Base-by-base conservation (phyloP, 2,797 vertebrate genomes). In the Halcyon leucocephala region DNA sequence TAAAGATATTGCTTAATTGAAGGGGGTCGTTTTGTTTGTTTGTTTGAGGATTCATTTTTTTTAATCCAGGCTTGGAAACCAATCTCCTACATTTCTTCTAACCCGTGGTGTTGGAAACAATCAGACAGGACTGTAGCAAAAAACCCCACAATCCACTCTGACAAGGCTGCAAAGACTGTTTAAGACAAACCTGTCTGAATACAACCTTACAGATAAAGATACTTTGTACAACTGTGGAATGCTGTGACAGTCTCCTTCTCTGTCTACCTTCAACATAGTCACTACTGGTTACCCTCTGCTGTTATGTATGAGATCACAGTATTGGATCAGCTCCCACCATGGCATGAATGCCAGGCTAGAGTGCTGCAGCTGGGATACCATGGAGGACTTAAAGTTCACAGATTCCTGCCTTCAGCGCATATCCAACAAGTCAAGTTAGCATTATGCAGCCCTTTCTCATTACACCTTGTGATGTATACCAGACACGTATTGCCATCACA, bases 241-340 rank as follows among this genome's bases (percentile, higher is more conserved):
- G 6, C 22, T 60, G 17, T 14, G 20, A 44, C 37, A 64, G 55
- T 6, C 10, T 62, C 6, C 24, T 90, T 12, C 33, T 44, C 12
- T 14, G 19, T 31, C 7, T 24, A 24, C 33, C 42, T 65, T 69
- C 37, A 49, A 26, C 37, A 8, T 51, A 35, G 46, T 61, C 35
- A 42, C 22, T 65, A 4, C 17, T 55, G 42, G 35, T 66, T 58
- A 31, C 24, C 12, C 48, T 70, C 26, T 54, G 16, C 51, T 54
- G 12, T 12, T 51, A 44, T 0, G 24, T 17, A 39, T n/a, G 18
- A 65, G 13, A 14, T 85, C 31, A 8, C 1, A 1, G 25, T 26
- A 46, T 37, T 9, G 1, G 1, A 55, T 8, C 35, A 64, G 39
- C 8, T 83, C n/a, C 28, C 37, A 26, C 14, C 18, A 26, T 2